Evolutionary conservation across 2,888 invertebrate genomes (phyloP), one percentile per base, ranked within the genome.

Genomic region (Megalurothrips usitatus): DNA sequence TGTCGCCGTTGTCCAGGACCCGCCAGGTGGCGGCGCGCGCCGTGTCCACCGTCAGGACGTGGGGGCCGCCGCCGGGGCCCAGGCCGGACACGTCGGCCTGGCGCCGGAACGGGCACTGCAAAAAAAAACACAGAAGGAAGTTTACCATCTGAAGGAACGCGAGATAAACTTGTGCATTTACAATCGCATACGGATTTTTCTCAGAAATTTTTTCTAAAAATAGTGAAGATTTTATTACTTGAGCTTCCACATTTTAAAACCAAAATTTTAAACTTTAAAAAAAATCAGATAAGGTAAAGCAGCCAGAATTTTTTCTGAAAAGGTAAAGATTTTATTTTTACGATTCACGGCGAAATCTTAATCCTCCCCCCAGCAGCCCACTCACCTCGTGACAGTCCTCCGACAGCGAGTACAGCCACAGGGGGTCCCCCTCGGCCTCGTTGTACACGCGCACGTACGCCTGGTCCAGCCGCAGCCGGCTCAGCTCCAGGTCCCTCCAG

Each of bases 321-420:
- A n/a, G n/a, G n/a, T 49, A 49, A 49, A 49, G 9, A 49, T 49
- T 49, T 49, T 49, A 9, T 49, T 49, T 49, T 14, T 14, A n/a
- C n/a, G n/a, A n/a, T n/a, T n/a, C n/a, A n/a, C n/a, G n/a, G n/a
- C n/a, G n/a, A n/a, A n/a, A n/a, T 49, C 49, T 49, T 14, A 49
- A 14, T 49, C 49, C n/a, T n/a, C n/a, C n/a, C n/a, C n/a, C n/a
- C n/a, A n/a, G n/a, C n/a, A n/a, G 28, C 78, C 49, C 80, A 88
- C 90, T 89, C 87, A 94, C 94, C 87, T 90, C 88, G 85, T 91
- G 89, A 85, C 94, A 94, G 84, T 94, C 92, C 81, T 92, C 90
- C 26, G 92, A 92, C 0, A 93, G 90, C 34, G 90, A 88, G 85
- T 94, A 94, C 8, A 94, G 87, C 85, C 90, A 91, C 4, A 84